These are phyloP conservation scores for Drosophila insularis DNA, from an alignment of 1,140 invertebrate genomes.

Conservation along the genomic window DNA sequence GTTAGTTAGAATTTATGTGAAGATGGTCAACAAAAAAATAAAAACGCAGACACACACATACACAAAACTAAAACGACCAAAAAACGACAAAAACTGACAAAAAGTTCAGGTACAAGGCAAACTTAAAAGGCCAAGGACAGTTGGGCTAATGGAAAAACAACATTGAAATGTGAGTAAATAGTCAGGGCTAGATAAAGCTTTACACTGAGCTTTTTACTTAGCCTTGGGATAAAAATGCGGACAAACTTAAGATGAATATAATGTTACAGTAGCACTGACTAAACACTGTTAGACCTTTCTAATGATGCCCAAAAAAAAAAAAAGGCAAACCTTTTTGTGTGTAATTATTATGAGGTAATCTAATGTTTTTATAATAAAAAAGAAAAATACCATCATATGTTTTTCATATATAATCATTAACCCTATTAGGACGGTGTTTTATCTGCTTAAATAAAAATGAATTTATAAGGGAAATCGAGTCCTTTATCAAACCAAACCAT, in stretches of 20 bases:
- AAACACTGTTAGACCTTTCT: not conserved
- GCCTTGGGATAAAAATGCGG: not conserved
- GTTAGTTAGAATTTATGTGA: constrained; percentile 68
- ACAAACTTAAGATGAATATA: not conserved
- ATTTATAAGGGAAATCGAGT: too few species aligned
- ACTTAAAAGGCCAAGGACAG: constrained; percentile 53
- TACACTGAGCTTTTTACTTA: constrained; percentile 5
- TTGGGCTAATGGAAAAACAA: constrained; percentile 54
- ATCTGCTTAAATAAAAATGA: too few species aligned
- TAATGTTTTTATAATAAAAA: too few species aligned
- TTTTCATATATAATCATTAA: too few species aligned
- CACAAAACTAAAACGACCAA: not conserved
- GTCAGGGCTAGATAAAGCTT: constrained; percentile 1
- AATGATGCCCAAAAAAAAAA: not conserved
- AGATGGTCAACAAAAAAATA: constrained; percentile 25
- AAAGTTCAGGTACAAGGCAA: constrained; percentile 62
- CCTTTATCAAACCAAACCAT: too few species aligned
- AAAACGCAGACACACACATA: not conserved
- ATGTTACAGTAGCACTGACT: not conserved
- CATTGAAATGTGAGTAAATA: constrained; percentile 31
- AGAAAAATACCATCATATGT: too few species aligned
- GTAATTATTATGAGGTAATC: not conserved
- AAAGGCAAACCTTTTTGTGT: not conserved
- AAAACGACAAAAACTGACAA: constrained; percentile 4
- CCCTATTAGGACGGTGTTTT: too few species aligned